Evolutionary conservation across 2,888 invertebrate genomes (phyloP).

Genomic region (Calephelis perditalis): DNA sequence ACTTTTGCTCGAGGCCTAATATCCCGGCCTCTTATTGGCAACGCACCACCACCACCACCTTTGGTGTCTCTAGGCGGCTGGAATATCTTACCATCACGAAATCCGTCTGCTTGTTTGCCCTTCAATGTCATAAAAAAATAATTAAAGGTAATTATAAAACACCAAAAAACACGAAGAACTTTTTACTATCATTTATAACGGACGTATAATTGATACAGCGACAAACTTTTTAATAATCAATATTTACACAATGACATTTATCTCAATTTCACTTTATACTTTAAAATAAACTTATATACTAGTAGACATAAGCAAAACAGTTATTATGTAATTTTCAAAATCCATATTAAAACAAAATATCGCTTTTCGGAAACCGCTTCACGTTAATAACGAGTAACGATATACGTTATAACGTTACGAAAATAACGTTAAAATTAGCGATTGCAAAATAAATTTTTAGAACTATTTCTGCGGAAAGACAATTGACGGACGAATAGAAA

Average conservation of each 20-base stretch:
- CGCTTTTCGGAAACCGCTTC: background rate
- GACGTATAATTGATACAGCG: slow-evolving; percentile 67
- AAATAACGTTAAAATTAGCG: background rate
- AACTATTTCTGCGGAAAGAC: too few species aligned
- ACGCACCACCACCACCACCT: too few species aligned
- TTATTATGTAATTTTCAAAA: too few species aligned
- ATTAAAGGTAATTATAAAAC: slow-evolving; percentile 40
- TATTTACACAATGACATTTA: slow-evolving; percentile 37
- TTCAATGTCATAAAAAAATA: too few species aligned
- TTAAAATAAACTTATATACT: slow-evolving; percentile 16
- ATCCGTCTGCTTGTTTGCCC: too few species aligned
- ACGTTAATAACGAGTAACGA: background rate
- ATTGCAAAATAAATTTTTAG: too few species aligned
- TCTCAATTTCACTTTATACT: slow-evolving; percentile 16
- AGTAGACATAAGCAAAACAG: background rate
- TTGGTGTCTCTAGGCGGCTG: too few species aligned
- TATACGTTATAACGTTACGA: background rate
- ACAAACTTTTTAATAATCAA: slow-evolving; percentile 57
- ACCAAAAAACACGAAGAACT: slow-evolving; percentile 64
- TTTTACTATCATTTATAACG: slow-evolving; percentile 70
- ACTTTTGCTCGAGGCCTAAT: too few species aligned
- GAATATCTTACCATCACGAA: background rate
- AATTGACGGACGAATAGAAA: too few species aligned
- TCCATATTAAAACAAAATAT: background rate
- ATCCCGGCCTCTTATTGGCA: too few species aligned